Percentiles rank a stretch among this genome's conserved stretches.
phyloP scores from a whole-genome alignment of 2,888 invertebrate genomes.

The Hypolimnas misippus region DNA sequence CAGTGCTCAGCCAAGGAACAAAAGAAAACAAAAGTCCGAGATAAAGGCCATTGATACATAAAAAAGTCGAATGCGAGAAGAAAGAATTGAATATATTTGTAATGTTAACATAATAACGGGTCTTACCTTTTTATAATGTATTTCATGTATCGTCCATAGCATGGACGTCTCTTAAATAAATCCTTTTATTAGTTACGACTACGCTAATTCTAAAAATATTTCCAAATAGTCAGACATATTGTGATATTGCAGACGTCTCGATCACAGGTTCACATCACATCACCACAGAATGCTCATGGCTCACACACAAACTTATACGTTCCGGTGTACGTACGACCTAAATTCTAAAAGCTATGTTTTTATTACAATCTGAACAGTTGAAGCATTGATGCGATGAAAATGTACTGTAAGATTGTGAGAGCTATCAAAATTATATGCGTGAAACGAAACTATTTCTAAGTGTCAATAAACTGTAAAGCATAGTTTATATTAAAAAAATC shows the following conservation, averaged over 20 bases:
- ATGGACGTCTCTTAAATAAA: slow-evolving; percentile 59
- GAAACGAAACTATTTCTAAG: slow-evolving; percentile 25
- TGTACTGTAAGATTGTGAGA: background rate
- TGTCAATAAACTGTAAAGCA: slow-evolving; percentile 31
- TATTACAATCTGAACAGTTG: background rate
- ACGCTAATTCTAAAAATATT: slow-evolving; percentile 82
- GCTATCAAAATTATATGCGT: slow-evolving; percentile 22
- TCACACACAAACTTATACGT: slow-evolving; percentile 28
- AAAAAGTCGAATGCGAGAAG: slow-evolving; percentile 72
- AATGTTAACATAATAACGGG: slow-evolving; percentile 47
- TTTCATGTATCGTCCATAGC: slow-evolving; percentile 75
- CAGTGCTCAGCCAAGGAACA: slow-evolving; percentile 73
- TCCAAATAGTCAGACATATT: slow-evolving; percentile 83
- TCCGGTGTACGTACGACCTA: slow-evolving; percentile 22
- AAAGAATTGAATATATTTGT: slow-evolving; percentile 60
- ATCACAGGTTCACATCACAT: slow-evolving; percentile 56
- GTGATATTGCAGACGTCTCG: slow-evolving; percentile 76
- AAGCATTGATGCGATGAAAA: background rate
- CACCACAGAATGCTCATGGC: slow-evolving; percentile 33
- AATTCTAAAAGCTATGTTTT: slow-evolving; percentile 8
- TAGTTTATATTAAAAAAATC: slow-evolving; percentile 4
- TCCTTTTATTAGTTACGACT: slow-evolving; percentile 62
- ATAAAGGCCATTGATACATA: slow-evolving; percentile 83
- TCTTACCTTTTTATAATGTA: slow-evolving; percentile 65
- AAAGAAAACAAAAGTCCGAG: slow-evolving; percentile 82